These are phyloP conservation scores for Anhinga rufa DNA, from an alignment of 2,113 vertebrate species.

Conservation along the genomic window DNA sequence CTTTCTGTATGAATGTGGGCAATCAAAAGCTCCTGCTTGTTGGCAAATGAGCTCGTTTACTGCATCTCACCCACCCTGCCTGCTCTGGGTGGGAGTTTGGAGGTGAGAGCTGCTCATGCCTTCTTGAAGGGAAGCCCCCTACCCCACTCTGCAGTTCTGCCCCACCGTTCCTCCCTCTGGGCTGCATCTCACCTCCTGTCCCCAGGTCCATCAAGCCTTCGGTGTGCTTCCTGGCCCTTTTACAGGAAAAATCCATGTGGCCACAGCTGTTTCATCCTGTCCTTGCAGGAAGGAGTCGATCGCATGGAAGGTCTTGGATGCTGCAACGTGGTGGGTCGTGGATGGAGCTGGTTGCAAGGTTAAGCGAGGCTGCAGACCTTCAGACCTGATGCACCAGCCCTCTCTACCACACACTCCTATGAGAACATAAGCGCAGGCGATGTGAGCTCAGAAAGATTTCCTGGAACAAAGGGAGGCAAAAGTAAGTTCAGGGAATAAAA, in stretches of 20 bases:
- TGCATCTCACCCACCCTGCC: neutral
- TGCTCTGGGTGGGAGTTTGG: neutral
- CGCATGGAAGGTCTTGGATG: neutral
- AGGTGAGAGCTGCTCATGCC: neutral
- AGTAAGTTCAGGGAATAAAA: neutral
- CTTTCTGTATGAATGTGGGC: neutral
- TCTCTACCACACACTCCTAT: rapidly evolving
- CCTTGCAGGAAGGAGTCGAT: rapidly evolving
- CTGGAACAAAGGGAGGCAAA: neutral
- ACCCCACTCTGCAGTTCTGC: neutral
- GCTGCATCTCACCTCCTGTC: neutral
- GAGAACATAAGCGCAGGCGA: rapidly evolving
- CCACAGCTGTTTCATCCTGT: neutral
- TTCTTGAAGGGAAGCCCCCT: neutral
- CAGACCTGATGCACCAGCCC: neutral
- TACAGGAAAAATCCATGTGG: neutral
- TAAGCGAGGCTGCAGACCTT: neutral
- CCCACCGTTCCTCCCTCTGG: neutral
- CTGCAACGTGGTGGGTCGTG: rapidly evolving
- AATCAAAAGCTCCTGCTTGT: neutral
- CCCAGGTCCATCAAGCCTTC: neutral
- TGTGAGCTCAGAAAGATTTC: neutral
- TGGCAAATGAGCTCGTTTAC: neutral
- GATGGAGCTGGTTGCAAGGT: neutral
- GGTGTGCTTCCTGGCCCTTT: neutral